These are phyloP conservation scores for Augiades crinisus DNA, from an alignment of 2,888 invertebrate species.

Conservation along the genomic window DNA sequence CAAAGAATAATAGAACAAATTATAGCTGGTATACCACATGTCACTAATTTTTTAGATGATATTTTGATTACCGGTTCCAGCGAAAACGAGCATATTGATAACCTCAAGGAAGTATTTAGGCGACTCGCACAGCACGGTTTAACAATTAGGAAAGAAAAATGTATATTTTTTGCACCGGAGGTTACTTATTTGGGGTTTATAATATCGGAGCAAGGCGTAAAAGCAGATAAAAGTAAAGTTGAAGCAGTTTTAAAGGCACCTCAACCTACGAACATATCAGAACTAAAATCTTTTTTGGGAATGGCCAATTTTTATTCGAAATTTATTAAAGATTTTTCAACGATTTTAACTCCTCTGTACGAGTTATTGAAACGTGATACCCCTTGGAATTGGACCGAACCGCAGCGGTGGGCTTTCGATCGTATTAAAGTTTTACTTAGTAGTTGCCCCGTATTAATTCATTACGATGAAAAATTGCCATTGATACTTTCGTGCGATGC, in stretches of 20 bases:
- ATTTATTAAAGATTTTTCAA: not conserved
- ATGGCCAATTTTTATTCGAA: slow-evolving; percentile 4
- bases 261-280: not conserved
- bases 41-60: not conserved
- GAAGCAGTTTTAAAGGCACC: not conserved
- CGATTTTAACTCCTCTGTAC: not conserved
- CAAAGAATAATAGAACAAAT: not conserved
- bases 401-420: not conserved
- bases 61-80: not conserved
- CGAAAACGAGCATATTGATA: not conserved
- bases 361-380: not conserved
- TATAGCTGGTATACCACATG: not conserved
- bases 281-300: slow-evolving; percentile 5
- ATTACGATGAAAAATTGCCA: not conserved
- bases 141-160: not conserved
- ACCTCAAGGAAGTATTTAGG: not conserved
- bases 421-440: not conserved
- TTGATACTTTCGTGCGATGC: not conserved
- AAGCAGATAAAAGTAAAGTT: not conserved
- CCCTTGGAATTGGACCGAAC: not conserved
- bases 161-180: not conserved
- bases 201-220: not conserved
- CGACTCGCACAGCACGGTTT: not conserved
- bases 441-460: not conserved
- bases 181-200: slow-evolving; percentile 3